A percentile compares a stretch with the other conserved stretches of the same genome.
Conservation (phyloP, 2,888 invertebrate genomes). For the Petrolisthes cinctipes region DNA sequence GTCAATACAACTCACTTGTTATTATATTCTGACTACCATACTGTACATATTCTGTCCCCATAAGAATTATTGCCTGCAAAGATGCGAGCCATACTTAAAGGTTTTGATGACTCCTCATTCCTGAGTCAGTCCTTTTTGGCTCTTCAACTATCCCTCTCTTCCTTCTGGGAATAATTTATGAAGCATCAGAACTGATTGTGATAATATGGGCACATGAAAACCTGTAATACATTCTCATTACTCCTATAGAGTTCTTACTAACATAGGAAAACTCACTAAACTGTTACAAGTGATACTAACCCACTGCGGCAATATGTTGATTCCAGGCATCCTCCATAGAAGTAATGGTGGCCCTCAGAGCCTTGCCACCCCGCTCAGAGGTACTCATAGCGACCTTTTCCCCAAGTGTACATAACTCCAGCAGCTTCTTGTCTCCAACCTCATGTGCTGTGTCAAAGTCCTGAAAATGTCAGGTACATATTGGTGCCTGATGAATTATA, state of each 20-base stretch:
- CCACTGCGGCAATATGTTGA: constrained; percentile 76
- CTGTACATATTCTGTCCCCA: background rate
- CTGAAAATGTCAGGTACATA: constrained; percentile 64
- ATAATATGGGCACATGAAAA: too few relatives aligned
- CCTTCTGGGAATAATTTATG: too few relatives aligned
- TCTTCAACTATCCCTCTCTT: too few relatives aligned
- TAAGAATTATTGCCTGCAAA: too few relatives aligned
- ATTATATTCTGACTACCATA: background rate
- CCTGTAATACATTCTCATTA: too few relatives aligned
- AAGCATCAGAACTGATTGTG: too few relatives aligned
- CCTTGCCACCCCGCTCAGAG: constrained; percentile 81
- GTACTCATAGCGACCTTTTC: constrained; percentile 76
- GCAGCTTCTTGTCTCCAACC: constrained; percentile 73
- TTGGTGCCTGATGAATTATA: too few relatives aligned
- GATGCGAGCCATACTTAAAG: too few relatives aligned
- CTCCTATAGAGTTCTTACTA: too few relatives aligned
- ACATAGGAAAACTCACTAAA: too few relatives aligned
- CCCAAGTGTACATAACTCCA: constrained; percentile 78
- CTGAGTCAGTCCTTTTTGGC: too few relatives aligned
- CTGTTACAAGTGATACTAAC: constrained; percentile 22
- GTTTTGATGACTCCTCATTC: too few relatives aligned
- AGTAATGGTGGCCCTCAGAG: constrained; percentile 80
- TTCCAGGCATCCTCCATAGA: constrained; percentile 78
- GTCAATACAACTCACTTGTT: background rate
- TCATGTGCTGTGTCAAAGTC: constrained; percentile 75